Conservation (phyloP, 2,797 vertebrate species). For the Margarornis squamiger region DNA sequence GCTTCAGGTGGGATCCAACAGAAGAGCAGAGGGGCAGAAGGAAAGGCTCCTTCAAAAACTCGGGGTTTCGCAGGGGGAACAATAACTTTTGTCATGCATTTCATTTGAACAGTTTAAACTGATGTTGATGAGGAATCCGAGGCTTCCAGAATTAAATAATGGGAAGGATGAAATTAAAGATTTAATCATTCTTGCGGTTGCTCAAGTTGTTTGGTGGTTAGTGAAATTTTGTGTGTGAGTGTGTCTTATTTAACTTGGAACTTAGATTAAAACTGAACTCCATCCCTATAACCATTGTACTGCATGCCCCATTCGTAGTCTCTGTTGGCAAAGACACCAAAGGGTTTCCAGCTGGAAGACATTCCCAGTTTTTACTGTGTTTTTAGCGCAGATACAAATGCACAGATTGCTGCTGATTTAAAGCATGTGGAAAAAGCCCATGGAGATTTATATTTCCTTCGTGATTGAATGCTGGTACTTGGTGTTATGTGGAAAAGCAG, state of each 20-base stretch:
- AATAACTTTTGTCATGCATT: not conserved
- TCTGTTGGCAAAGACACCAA: constrained; percentile 32
- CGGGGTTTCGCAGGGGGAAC: not conserved
- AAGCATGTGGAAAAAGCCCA: constrained; percentile 79
- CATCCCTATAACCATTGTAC: not conserved
- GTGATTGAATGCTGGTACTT: constrained; percentile 78
- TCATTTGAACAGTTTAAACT: not conserved
- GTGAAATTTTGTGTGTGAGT: not conserved
- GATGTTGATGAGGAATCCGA: not conserved
- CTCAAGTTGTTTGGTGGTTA: not conserved
- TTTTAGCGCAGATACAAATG: constrained; percentile 59
- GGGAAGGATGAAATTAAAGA: not conserved
- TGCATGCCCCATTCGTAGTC: not conserved
- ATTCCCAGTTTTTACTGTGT: constrained; percentile 23
- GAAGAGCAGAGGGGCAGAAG: not conserved
- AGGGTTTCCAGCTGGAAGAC: constrained; percentile 56
- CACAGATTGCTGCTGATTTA: constrained; percentile 81
- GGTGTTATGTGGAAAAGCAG: constrained; percentile 67
- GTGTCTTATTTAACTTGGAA: constrained; percentile 11
- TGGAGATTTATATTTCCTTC: constrained; percentile 78
- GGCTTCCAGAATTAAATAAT: not conserved
- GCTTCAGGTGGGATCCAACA: not conserved
- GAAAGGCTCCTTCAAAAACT: not conserved
- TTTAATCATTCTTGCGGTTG: not conserved
- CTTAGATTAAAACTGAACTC: constrained; percentile 4